phyloP scores from a whole-genome alignment of 2,888 invertebrate genomes.

The Caenorhabditis sp. region DNA sequence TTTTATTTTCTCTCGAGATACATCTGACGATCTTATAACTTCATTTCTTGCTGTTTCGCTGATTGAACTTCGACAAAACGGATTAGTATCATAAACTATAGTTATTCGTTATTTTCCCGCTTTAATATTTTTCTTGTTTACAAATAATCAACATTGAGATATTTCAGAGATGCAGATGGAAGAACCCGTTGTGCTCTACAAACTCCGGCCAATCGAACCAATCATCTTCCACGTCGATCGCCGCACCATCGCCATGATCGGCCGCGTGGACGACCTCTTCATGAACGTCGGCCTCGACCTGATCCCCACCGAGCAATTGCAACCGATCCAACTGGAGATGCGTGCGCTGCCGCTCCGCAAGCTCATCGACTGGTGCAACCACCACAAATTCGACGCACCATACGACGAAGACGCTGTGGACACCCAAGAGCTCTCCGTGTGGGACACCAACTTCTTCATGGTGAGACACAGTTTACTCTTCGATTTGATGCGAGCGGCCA shows the following conservation, averaged over 20 bases:
- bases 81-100: not conserved
- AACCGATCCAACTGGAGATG: conserved; percentile 9
- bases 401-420: not conserved
- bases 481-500: conserved; percentile 32
- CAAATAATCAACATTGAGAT: not conserved
- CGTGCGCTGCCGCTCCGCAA: conserved; percentile 19
- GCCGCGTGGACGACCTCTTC: conserved; percentile 15
- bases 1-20: not conserved
- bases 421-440: conserved; percentile 8
- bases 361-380: conserved; percentile 47
- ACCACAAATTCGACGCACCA: conserved; percentile 42
- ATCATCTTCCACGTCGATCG: conserved; percentile 26
- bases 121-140: not conserved
- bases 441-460: conserved; percentile 27
- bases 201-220: conserved; percentile 12
- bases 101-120: not conserved
- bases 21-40: not conserved
- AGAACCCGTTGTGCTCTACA: conserved; percentile 31
- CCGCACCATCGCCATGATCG: conserved; percentile 32
- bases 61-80: no score
- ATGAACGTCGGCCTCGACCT: conserved; percentile 21
- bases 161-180: conserved; percentile 33
- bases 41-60: not conserved
- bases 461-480: conserved; percentile 36
- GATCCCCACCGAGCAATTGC: not conserved